Percentiles rank a stretch among this genome's conserved stretches.
Evolutionary conservation across 1,140 invertebrate genomes (phyloP).

Genomic region (Venustaconcha ellipsiformis): DNA sequence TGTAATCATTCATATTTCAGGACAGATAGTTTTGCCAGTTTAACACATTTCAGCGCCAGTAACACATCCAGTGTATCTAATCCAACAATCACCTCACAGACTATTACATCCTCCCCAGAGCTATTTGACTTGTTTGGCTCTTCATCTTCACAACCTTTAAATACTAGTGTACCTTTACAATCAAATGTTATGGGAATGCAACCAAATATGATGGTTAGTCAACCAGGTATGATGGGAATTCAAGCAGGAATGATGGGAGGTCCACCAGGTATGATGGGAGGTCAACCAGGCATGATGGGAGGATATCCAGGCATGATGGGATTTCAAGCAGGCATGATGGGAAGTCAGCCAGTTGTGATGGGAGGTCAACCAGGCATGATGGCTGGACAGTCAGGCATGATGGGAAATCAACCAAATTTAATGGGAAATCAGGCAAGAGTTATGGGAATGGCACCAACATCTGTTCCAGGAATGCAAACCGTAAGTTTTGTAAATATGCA

Average conservation of each 20-base stretch:
- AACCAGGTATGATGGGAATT: conserved; percentile 16
- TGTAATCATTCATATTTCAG: too few relatives aligned
- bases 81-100: conserved; percentile 3
- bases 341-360: conserved; percentile 17
- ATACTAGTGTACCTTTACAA: conserved; percentile 13
- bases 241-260: conserved; percentile 19
- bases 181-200: conserved; percentile 7
- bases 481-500: too few relatives aligned
- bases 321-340: conserved; percentile 18
- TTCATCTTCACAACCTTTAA: conserved; percentile 10
- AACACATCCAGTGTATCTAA: conserved; percentile 4
- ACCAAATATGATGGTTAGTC: conserved; percentile 14
- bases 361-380: conserved; percentile 8
- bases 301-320: conserved; percentile 20
- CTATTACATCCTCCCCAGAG: conserved; percentile 13
- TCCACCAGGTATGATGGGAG: conserved; percentile 8
- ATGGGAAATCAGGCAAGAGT: too few relatives aligned
- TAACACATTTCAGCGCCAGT: conserved; percentile 21
- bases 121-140: conserved; percentile 30
- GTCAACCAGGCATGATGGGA: conserved; percentile 21
- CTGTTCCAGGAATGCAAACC: too few relatives aligned
- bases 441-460: too few relatives aligned
- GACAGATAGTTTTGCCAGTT: conserved; percentile 25
- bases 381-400: conserved; percentile 16
- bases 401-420: conserved; percentile 8